Conservation (phyloP, 2,888 invertebrate genomes). For the Pseudolycoriella hygida region DNA sequence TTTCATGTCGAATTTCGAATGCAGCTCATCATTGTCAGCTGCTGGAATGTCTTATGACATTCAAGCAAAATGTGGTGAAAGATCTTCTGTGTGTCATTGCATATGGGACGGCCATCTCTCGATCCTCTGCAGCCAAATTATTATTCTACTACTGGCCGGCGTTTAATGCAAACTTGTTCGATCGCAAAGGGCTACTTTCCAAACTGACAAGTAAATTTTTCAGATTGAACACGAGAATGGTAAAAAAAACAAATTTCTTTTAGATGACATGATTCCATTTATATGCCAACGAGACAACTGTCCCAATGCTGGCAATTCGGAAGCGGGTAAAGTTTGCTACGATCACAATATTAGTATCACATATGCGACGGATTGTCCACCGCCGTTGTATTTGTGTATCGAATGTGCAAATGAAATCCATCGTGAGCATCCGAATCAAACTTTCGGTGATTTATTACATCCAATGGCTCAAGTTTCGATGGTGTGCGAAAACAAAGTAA, state of each 20-base stretch:
- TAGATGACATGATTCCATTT: slow-evolving; percentile 60
- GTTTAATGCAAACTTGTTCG: slow-evolving; percentile 83
- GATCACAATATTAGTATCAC: slow-evolving; percentile 83
- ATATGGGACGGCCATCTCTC: slow-evolving; percentile 83
- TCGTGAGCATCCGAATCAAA: slow-evolving; percentile 68
- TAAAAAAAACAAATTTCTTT: background rate
- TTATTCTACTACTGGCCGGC: slow-evolving; percentile 99
- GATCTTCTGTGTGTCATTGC: slow-evolving; percentile 92
- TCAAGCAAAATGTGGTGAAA: slow-evolving; percentile 77
- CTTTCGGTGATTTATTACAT: slow-evolving; percentile 72
- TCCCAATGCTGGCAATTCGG: slow-evolving; percentile 68
- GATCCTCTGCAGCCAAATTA: slow-evolving; percentile 90
- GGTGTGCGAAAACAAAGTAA: slow-evolving; percentile 87
- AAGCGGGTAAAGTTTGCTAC: slow-evolving; percentile 85
- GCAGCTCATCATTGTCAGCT: slow-evolving; percentile 91
- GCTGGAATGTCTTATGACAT: slow-evolving; percentile 87
- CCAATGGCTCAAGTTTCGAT: slow-evolving; percentile 91
- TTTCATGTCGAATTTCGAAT: slow-evolving; percentile 9
- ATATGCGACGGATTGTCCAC: slow-evolving; percentile 72
- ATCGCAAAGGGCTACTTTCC: slow-evolving; percentile 70
- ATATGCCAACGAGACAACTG: slow-evolving; percentile 85
- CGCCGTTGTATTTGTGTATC: slow-evolving; percentile 88
- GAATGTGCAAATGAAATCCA: slow-evolving; percentile 90
- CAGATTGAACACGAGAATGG: too few species aligned
- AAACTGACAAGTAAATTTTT: slow-evolving; percentile 56